phyloP scores from a whole-genome alignment of 2,888 invertebrate genomes.

The Heterodera filipjevi region DNA sequence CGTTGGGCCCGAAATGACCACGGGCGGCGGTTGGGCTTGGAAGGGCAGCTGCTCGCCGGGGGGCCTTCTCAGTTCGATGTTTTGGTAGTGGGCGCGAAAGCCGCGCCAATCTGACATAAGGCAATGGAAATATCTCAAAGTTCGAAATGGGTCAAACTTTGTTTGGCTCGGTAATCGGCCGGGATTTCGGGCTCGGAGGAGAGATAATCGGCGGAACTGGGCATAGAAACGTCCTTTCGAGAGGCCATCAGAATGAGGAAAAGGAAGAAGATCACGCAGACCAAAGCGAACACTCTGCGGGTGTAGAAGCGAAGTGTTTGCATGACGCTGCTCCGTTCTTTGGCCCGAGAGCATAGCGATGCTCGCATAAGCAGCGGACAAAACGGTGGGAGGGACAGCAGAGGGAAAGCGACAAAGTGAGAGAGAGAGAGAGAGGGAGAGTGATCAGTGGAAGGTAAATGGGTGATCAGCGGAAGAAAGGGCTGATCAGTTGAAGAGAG shows the following conservation, averaged over 20 bases:
- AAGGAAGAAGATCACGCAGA: conserved; percentile 54
- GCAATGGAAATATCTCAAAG: too few relatives aligned
- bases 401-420: too few relatives aligned
- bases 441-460: background rate
- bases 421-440: background rate
- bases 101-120: conserved; percentile 25
- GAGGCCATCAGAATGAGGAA: conserved; percentile 54
- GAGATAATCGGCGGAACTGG: background rate
- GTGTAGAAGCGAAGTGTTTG: conserved; percentile 60
- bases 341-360: background rate
- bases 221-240: conserved; percentile 7
- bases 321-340: conserved; percentile 33
- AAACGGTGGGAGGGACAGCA: background rate
- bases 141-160: background rate
- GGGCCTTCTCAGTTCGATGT: conserved; percentile 9
- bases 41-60: conserved; percentile 48
- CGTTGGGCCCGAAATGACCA: background rate
- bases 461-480: background rate
- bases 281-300: conserved; percentile 54
- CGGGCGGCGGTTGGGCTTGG: conserved; percentile 45
- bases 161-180: conserved; percentile 18
- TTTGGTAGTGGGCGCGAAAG: background rate
- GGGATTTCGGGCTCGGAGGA: background rate
- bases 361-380: conserved; percentile 1
- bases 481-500: too few relatives aligned